Base-by-base conservation (phyloP, 2,888 invertebrate species). In the Latheticus oryzae region DNA sequence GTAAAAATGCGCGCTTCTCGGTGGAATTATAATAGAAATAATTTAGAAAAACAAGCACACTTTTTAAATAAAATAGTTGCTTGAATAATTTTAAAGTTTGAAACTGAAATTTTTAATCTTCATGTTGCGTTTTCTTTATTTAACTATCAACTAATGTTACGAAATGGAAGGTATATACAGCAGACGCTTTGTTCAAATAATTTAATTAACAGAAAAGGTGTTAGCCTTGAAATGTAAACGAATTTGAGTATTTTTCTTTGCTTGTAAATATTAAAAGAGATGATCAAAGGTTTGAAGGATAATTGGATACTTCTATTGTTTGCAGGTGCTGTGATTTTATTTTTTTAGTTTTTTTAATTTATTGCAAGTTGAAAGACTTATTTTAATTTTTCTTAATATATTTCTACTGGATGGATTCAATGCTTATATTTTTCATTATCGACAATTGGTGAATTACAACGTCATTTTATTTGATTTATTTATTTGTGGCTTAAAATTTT, bases 11-110 rank as follows among this genome's bases (percentile, higher is more conserved):
- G 63, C 65, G 58, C 64, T 56, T 63, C 64, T 43, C 45, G 52
- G 58, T 45, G 56, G 60, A 70, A 69, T 71, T 69, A 70, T 67
- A 57, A 59, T 48, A 53, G 55, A 37, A 63, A 58, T 65, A 67
- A 65, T 59, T 67, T 53, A 40, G 40, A 52, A 54, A n/a, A 54
- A 48, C 53, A 48, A 52, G 58, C 40, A 58, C 35, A 33, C 19
- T 32, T 45, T 32, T 21, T n/a, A 37, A 26, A 26, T 35, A 50
- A 50, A 50, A 38, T 38, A 30, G 28, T 24, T 51, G 37, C 11
- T 33, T 47, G 48, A 24, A 48, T 35, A 24, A 48, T 48, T 48
- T 48, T 19, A 8, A 24, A 35, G 28, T 15, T 30, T 21, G 37
- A 38, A 26, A 30, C 38, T 17, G 19, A 19, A 30, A 50, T 28